Evolutionary conservation across 2,797 vertebrate species (phyloP).

Genomic region (Knipowitschia caucasica): DNA sequence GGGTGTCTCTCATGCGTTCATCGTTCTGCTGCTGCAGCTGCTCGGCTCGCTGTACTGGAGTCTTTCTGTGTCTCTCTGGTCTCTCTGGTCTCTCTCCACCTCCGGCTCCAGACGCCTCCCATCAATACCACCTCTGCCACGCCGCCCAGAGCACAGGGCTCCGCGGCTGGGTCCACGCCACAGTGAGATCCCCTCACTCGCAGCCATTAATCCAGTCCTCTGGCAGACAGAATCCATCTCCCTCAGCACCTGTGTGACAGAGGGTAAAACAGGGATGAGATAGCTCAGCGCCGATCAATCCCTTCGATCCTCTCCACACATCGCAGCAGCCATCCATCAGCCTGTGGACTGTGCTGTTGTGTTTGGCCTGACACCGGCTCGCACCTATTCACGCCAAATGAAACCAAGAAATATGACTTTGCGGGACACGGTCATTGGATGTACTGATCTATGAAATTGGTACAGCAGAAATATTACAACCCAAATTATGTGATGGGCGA

Average conservation of each 20-base stretch:
- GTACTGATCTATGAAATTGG: background rate
- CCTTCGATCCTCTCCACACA: conserved; percentile 73
- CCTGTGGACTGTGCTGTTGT: conserved; percentile 65
- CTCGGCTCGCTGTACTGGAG: conserved; percentile 20
- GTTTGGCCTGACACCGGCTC: conserved; percentile 43
- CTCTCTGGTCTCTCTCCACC: conserved; percentile 30
- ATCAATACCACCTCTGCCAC: conserved; percentile 64
- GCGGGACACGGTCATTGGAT: background rate
- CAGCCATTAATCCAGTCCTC: conserved; percentile 79
- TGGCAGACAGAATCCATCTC: conserved; percentile 78
- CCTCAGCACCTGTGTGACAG: conserved; percentile 77
- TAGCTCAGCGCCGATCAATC: conserved; percentile 74
- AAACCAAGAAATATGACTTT: conserved; percentile 26
- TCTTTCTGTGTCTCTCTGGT: too few species aligned
- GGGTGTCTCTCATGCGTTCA: conserved; percentile 46
- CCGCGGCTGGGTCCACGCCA: conserved; percentile 37
- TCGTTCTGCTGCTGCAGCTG: conserved; percentile 38
- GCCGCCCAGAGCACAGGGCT: conserved; percentile 52
- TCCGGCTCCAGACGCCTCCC: conserved; percentile 45
- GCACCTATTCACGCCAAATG: conserved; percentile 18
- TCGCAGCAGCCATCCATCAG: conserved; percentile 74
- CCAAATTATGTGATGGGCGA: too few species aligned
- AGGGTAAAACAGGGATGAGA: conserved; percentile 79
- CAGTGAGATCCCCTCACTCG: conserved; percentile 40
- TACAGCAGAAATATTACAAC: background rate